Conservation (phyloP, 1,140 invertebrate genomes). For the Heliconius nattereri region DNA sequence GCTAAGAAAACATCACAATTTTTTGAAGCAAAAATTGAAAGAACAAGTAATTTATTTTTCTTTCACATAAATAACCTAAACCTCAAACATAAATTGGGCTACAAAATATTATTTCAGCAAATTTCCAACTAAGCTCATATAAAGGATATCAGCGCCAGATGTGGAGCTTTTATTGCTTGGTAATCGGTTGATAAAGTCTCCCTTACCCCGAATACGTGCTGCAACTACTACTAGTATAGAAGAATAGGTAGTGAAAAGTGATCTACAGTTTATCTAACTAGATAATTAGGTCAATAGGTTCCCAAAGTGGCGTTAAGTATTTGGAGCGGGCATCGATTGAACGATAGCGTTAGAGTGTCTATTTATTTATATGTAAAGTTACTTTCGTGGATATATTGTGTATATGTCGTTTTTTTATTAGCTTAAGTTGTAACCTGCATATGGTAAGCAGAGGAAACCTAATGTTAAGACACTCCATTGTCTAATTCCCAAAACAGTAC, state of each 20-base stretch:
- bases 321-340: conserved; percentile 4
- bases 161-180: background rate
- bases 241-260: background rate
- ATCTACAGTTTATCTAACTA: background rate
- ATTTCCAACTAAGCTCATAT: background rate
- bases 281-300: background rate
- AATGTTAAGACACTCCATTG: too few relatives aligned
- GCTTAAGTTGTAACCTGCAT: too few relatives aligned
- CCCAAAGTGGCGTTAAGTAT: conserved; percentile 2
- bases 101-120: background rate
- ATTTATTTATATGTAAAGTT: background rate
- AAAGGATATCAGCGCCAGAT: conserved; percentile 2
- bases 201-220: too few relatives aligned
- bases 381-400: background rate
- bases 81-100: too few relatives aligned
- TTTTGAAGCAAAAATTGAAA: too few relatives aligned
- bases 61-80: too few relatives aligned
- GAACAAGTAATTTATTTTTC: too few relatives aligned
- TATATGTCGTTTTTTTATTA: too few relatives aligned
- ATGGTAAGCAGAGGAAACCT: too few relatives aligned
- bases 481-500: too few relatives aligned
- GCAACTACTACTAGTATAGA: too few relatives aligned
- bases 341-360: background rate
- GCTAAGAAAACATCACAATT: too few relatives aligned
- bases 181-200: background rate